These are phyloP conservation scores for Deroplatys truncata DNA, from an alignment of 2,888 invertebrate genomes.

Conservation along the genomic window DNA sequence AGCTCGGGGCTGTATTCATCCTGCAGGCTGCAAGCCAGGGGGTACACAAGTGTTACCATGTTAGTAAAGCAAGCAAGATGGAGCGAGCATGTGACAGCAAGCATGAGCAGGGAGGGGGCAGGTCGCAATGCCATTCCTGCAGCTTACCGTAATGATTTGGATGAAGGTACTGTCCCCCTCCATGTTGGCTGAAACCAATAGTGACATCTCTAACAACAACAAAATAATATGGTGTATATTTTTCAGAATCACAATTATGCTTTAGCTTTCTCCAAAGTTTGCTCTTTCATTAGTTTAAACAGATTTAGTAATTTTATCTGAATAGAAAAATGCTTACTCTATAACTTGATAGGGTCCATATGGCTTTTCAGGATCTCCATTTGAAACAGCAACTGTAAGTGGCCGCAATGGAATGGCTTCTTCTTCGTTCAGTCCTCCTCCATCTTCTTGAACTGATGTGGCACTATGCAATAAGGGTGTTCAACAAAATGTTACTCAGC, in stretches of 20 bases:
- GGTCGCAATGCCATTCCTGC: neutral
- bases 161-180: conserved; percentile 33
- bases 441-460: conserved; percentile 38
- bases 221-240: neutral
- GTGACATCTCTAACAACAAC: conserved; percentile 8
- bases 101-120: conserved; percentile 17
- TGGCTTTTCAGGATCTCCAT: conserved; percentile 60
- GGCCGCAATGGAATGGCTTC: conserved; percentile 69
- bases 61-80: conserved; percentile 32
- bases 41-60: neutral
- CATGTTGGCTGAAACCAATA: conserved; percentile 31
- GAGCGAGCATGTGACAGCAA: conserved; percentile 32
- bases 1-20: conserved; percentile 58
- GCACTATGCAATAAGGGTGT: conserved; percentile 32
- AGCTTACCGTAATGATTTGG: conserved; percentile 34
- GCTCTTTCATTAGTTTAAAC: neutral
- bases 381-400: conserved; percentile 62
- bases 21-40: conserved; percentile 51
- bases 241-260: neutral
- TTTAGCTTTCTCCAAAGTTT: neutral
- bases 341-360: conserved; percentile 56
- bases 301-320: neutral
- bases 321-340: conserved; percentile 57
- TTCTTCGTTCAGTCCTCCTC: conserved; percentile 56
- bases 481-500: no score